Conservation (phyloP, 2,888 invertebrate genomes). For the Ephialtes manifestator region DNA sequence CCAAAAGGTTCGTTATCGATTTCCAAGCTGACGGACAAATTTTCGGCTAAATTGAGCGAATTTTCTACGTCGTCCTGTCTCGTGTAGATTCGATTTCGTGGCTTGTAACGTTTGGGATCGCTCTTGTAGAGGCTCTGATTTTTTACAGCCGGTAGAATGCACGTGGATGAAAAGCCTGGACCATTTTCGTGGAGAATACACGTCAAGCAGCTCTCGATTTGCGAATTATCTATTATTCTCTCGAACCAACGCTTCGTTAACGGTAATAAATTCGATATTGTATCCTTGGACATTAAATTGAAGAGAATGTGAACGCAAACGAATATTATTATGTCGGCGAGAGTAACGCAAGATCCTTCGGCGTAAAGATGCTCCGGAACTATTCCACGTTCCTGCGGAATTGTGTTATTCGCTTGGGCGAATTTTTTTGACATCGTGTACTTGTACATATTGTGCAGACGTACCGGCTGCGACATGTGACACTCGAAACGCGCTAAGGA, state of each 20-base stretch:
- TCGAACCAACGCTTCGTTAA: conserved; percentile 89
- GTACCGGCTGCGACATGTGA: conserved; percentile 94
- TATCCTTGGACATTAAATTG: conserved; percentile 83
- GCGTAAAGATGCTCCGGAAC: conserved; percentile 91
- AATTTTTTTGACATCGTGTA: conserved; percentile 86
- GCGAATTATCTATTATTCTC: conserved; percentile 80
- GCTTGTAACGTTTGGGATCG: conserved; percentile 92
- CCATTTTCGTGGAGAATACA: conserved; percentile 78
- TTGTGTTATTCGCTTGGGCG: conserved; percentile 85
- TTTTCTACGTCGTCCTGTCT: conserved; percentile 92
- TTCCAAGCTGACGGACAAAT: conserved; percentile 85
- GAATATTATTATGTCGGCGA: conserved; percentile 94
- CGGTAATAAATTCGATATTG: conserved; percentile 86
- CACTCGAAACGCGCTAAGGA: conserved; percentile 93
- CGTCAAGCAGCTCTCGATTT: conserved; percentile 79
- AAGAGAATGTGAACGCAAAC: conserved; percentile 90
- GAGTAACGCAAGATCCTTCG: conserved; percentile 93
- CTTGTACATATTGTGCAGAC: conserved; percentile 93
- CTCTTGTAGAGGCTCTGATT: conserved; percentile 92
- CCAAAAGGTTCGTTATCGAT: conserved; percentile 84
- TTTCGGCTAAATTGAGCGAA: conserved; percentile 87
- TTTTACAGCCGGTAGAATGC: conserved; percentile 86
- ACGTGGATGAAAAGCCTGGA: conserved; percentile 66
- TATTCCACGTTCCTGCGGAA: conserved; percentile 73
- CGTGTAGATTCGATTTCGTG: conserved; percentile 91